phyloP scores from a whole-genome alignment of 2,888 invertebrate species.

The Acanthopleura granulata region DNA sequence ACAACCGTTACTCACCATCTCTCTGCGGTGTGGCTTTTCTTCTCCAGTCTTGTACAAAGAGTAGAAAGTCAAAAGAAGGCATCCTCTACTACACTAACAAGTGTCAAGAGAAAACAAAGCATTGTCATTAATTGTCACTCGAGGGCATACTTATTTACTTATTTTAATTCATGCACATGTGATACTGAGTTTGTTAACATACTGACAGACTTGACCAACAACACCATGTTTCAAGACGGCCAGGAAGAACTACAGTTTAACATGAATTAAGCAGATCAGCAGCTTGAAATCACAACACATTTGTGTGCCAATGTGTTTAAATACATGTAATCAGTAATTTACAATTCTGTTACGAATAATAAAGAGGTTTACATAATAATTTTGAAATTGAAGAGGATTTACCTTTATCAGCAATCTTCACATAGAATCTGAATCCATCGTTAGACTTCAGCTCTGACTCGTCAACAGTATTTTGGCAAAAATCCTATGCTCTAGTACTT shows the following conservation, averaged over 20 bases:
- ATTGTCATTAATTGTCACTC: neutral
- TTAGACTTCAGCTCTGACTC: conserved; percentile 83
- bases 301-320: no score
- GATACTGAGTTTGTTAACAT: no score
- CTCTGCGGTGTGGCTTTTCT: conserved; percentile 87
- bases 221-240: no score
- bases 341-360: no score
- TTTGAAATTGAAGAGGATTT: neutral
- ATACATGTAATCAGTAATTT: no score
- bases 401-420: conserved; percentile 92
- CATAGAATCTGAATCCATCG: conserved; percentile 93
- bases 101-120: conserved; percentile 47
- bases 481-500: conserved; percentile 86
- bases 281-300: no score
- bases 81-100: conserved; percentile 91
- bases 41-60: conserved; percentile 88
- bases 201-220: no score
- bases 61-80: conserved; percentile 96
- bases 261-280: no score
- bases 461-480: conserved; percentile 84
- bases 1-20: conserved; percentile 82
- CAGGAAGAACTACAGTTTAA: no score
- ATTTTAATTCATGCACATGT: no score
- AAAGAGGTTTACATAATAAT: no score
- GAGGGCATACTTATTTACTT: no score